Base-by-base conservation (phyloP, 1,140 invertebrate genomes). In the Neodiprion virginianus region DNA sequence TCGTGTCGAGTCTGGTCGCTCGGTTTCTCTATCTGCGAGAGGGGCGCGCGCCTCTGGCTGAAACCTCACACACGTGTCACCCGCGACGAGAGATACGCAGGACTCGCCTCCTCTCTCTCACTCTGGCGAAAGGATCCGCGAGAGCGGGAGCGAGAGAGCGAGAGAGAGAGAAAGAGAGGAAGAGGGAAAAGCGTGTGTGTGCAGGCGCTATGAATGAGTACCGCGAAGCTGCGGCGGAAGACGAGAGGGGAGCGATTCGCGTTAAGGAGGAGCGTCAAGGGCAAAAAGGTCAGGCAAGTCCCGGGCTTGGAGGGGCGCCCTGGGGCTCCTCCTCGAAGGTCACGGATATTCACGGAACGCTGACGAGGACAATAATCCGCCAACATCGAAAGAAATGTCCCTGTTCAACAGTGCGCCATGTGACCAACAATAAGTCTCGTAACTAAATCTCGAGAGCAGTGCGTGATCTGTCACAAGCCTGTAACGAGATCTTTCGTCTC, bases 251-350 rank as follows among this genome's bases (percentile, higher is more conserved):
- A 72, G 66, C 47, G 21, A 50, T 40, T 53, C 12, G 53, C 75
- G 75, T 72, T 66, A 72, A 75, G 79, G 79, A 82, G 79, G 81
- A 79, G 85, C 81, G 85, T 78, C 84, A 86, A 86, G 85, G 85
- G 78, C 84, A 78, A 81, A 84, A 81, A 80, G 83, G 83, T 85
- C 82, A 69, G 69, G 67, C 65, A 75, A 75, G 80, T 79, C 74
- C 48, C 72, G 48, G 67, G 21, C 2, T 8, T 61, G 53, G 53
- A 61, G 53, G 53, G 53, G 53, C 7, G 11, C n/a, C 53, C n/a
- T 17, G 53, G n/a, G 28, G 28, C 1, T 40, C 28, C 28, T 40
- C 28, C 28, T 40, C 28, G 28, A 40, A 40, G 28, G 28, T 40
- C 28, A 40, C 28, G 28, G 28, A 40, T 40, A 40, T 40, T 40